These are phyloP conservation scores for Diloba caeruleocephala DNA, from an alignment of 2,888 invertebrate species.

Conservation along the genomic window DNA sequence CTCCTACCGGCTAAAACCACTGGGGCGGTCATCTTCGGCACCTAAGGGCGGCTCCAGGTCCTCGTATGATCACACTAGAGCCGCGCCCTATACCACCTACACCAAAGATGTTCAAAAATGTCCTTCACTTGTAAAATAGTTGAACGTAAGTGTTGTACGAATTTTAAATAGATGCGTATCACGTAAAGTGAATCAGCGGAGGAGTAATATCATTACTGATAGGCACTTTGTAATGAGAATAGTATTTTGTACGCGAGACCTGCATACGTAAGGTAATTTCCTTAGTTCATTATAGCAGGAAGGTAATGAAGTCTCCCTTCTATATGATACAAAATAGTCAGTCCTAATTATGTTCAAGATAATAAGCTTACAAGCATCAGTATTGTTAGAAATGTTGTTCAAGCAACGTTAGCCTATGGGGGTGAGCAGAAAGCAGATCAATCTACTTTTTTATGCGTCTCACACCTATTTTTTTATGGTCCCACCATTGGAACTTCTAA, in stretches of 20 bases:
- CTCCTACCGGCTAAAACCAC: too few species aligned
- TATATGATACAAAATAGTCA: slow-evolving; percentile 2
- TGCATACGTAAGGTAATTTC: slow-evolving; percentile 69
- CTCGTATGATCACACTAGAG: too few species aligned
- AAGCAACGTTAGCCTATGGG: too few species aligned
- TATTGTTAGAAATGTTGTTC: too few species aligned
- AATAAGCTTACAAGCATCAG: not conserved
- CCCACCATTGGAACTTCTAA: too few species aligned
- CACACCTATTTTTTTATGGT: too few species aligned
- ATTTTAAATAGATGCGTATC: slow-evolving; percentile 51
- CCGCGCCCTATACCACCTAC: not conserved
- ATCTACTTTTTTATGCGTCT: too few species aligned
- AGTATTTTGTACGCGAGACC: slow-evolving; percentile 64
- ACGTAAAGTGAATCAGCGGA: slow-evolving; percentile 57
- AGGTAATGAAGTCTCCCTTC: slow-evolving; percentile 37
- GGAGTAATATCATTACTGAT: slow-evolving; percentile 65
- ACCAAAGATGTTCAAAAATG: not conserved
- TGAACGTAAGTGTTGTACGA: slow-evolving; percentile 16
- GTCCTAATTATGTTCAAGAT: slow-evolving; percentile 5
- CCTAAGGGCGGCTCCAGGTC: too few species aligned
- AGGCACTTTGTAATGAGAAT: slow-evolving; percentile 60
- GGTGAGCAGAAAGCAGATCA: too few species aligned
- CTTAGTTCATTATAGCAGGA: slow-evolving; percentile 55
- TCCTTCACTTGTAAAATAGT: slow-evolving; percentile 26
- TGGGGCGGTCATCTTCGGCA: too few species aligned